Conservation (phyloP, 2,113 vertebrate species). For the Lepidothrix coronata region DNA sequence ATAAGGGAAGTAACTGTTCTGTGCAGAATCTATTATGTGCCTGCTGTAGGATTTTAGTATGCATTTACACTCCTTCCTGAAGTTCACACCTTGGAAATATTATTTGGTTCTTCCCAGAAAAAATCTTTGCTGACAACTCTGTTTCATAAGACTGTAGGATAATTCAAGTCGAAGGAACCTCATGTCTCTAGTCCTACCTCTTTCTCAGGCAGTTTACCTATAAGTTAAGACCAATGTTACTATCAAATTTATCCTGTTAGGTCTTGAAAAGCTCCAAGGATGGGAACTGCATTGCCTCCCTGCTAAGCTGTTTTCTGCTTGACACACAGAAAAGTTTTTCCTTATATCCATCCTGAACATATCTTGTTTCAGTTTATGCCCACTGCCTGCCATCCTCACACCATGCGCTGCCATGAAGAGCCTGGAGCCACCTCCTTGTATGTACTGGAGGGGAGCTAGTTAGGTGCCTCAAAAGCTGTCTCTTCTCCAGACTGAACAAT, state of each 20-base stretch:
- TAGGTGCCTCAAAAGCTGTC: background rate
- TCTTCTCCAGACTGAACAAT: background rate
- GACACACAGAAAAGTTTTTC: background rate
- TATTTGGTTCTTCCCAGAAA: background rate
- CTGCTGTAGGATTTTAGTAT: background rate
- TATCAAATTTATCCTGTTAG: background rate
- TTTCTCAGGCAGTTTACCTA: background rate
- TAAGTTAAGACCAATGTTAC: background rate
- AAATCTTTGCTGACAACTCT: background rate
- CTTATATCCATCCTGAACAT: background rate
- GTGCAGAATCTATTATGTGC: background rate
- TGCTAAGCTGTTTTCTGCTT: background rate
- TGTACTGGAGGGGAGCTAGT: background rate
- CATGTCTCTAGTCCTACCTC: background rate
- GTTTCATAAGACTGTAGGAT: background rate
- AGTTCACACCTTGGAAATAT: background rate
- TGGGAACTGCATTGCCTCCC: background rate
- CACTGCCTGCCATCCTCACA: background rate
- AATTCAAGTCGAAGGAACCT: background rate
- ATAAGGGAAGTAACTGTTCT: background rate
- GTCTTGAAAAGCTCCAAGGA: background rate
- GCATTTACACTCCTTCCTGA: background rate
- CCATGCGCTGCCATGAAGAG: fast-evolving
- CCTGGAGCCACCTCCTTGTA: background rate
- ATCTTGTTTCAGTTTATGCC: background rate